Conservation (phyloP, 2,888 invertebrate species). For the Acrocyrtus sp. region DNA sequence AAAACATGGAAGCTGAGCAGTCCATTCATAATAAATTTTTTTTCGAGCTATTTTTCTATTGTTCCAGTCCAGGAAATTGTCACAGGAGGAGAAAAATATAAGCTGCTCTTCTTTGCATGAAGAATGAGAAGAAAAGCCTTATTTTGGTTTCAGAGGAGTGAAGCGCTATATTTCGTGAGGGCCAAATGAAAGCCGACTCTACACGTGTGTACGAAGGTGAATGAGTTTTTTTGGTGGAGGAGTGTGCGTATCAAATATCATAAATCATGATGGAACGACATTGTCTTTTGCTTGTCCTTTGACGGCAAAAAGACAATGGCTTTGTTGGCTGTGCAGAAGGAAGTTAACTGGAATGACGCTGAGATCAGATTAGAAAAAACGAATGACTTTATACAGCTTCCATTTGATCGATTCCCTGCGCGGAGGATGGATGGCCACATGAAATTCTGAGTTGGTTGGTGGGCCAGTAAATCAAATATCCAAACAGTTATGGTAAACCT, state of each 20-base stretch:
- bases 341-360: no score
- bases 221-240: not conserved
- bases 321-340: no score
- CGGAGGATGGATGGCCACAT: no score
- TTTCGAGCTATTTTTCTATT: not conserved
- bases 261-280: not conserved
- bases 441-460: no score
- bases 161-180: not conserved
- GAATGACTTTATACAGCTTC: no score
- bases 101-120: not conserved
- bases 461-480: no score
- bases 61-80: not conserved
- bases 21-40: not conserved
- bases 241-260: not conserved
- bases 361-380: no score
- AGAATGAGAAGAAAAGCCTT: not conserved
- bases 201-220: not conserved
- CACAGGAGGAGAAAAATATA: not conserved
- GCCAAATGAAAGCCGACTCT: not conserved
- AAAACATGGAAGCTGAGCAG: not conserved
- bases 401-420: no score
- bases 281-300: not conserved
- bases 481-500: no score
- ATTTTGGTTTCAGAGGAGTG: not conserved
- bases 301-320: no score